Evolutionary conservation across 2,113 vertebrate genomes (phyloP).

Genomic region (Psittacara wagleri): DNA sequence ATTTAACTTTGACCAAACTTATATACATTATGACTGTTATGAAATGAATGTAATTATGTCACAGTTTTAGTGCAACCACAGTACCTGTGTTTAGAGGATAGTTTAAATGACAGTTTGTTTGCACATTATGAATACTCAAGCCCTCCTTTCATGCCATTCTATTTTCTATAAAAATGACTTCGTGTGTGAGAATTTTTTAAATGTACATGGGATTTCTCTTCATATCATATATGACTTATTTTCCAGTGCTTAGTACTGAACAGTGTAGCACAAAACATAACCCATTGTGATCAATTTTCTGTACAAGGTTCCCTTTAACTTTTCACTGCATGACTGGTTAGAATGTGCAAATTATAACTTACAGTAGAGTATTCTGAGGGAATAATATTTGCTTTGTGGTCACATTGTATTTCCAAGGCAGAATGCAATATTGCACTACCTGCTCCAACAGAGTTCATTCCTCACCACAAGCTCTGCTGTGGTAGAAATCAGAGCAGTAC

Average conservation of each 20-base stretch:
- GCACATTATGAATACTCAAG: not conserved
- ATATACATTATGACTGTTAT: not conserved
- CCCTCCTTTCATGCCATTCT: not conserved
- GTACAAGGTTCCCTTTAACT: slow-evolving; percentile 8
- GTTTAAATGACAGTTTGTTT: slow-evolving; percentile 36
- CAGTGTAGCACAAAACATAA: not conserved
- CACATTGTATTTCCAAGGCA: not conserved
- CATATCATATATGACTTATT: not conserved
- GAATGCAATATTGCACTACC: not conserved
- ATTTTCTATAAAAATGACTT: not conserved
- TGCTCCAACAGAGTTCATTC: not conserved
- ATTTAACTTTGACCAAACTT: slow-evolving; percentile 30
- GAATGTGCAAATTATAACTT: slow-evolving; percentile 30
- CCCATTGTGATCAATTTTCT: not conserved
- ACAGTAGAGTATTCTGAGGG: not conserved
- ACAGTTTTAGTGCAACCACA: not conserved
- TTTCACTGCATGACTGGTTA: not conserved
- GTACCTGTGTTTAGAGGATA: slow-evolving; percentile 2
- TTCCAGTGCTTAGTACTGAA: slow-evolving; percentile 2
- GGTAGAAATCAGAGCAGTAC: not conserved
- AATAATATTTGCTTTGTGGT: slow-evolving; percentile 35
- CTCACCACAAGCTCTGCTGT: not conserved
- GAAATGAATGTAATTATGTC: slow-evolving; percentile 40
- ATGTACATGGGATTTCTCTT: not conserved
- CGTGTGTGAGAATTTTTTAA: not conserved